Evolutionary conservation across 2,888 invertebrate genomes (phyloP).

Genomic region (Salticus scenicus): DNA sequence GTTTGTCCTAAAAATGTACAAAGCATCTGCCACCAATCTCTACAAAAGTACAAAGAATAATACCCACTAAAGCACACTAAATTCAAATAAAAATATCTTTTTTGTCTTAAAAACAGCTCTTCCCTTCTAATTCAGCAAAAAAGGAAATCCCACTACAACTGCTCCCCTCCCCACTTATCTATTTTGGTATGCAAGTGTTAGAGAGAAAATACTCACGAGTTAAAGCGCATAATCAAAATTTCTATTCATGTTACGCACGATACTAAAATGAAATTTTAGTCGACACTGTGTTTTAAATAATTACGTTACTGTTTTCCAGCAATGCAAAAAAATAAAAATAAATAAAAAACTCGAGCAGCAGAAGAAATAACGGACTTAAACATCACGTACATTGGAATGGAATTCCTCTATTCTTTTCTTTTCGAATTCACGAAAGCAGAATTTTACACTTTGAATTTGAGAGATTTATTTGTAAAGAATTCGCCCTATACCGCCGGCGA

Average conservation of each 20-base stretch:
- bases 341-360: not conserved
- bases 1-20: too few relatives aligned
- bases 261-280: conserved; percentile 3
- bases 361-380: not conserved
- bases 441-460: not conserved
- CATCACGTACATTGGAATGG: not conserved
- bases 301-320: not conserved
- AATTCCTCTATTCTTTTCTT: not conserved
- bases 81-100: too few relatives aligned
- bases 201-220: not conserved
- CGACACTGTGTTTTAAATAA: conserved; percentile 5
- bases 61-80: too few relatives aligned
- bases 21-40: too few relatives aligned
- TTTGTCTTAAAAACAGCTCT: not conserved
- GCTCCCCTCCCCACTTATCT: too few relatives aligned
- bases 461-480: not conserved
- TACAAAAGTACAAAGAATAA: too few relatives aligned
- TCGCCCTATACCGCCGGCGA: not conserved
- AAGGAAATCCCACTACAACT: not conserved
- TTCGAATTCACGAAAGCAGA: not conserved
- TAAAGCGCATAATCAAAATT: not conserved
- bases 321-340: not conserved
- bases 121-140: not conserved
- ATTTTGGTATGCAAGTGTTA: too few relatives aligned
- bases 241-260: not conserved